Percentiles rank a stretch among this genome's conserved stretches.
phyloP scores from a whole-genome alignment of 2,113 vertebrate species.

The Gracilinanus agilis region DNA sequence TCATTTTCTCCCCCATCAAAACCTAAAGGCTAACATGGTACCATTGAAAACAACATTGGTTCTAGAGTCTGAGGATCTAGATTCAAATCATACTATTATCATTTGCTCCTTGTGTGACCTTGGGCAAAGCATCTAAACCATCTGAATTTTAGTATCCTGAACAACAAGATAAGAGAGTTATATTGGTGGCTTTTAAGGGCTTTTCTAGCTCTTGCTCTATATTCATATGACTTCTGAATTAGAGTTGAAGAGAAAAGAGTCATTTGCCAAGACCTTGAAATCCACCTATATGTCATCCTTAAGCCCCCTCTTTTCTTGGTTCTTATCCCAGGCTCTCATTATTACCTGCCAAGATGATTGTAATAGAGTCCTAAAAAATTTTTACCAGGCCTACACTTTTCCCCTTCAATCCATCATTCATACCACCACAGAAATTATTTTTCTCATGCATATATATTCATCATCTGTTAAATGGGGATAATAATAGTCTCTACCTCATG shows the following conservation, averaged over 20 bases:
- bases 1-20: background rate
- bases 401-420: background rate
- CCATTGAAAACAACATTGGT: background rate
- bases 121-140: background rate
- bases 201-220: background rate
- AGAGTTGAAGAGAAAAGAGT: background rate
- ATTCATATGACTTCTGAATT: background rate
- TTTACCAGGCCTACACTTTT: background rate
- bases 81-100: background rate
- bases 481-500: background rate
- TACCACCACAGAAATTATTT: background rate
- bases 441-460: background rate
- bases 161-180: background rate
- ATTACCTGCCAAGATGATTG: background rate
- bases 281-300: background rate
- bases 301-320: background rate
- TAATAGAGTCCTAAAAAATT: background rate
- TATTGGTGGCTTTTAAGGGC: background rate
- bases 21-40: background rate
- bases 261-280: background rate
- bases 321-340: background rate
- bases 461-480: constrained; percentile 32
- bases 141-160: background rate
- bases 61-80: background rate
- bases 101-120: background rate